Evolutionary conservation across 2,113 vertebrate genomes (phyloP).

Genomic region (Platysternon megacephalum): DNA sequence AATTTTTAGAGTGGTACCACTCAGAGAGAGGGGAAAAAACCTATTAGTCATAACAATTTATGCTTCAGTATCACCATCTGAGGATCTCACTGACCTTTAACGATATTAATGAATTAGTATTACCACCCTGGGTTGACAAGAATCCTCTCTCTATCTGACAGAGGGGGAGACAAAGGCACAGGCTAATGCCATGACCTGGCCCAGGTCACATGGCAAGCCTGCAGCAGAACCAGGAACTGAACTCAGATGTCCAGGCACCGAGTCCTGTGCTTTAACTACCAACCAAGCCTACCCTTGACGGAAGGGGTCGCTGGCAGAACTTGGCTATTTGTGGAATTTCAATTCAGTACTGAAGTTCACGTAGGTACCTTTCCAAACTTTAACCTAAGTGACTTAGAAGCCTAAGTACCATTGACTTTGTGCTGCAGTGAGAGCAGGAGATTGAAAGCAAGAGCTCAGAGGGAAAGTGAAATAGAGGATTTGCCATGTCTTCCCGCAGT

Average conservation of each 20-base stretch:
- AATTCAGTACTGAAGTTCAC: neutral
- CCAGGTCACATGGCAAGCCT: neutral
- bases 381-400: neutral
- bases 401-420: neutral
- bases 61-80: neutral
- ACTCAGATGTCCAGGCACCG: neutral
- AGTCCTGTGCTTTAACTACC: neutral
- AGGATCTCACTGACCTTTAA: neutral
- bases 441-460: neutral
- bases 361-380: neutral
- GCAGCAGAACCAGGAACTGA: neutral
- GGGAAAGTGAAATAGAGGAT: neutral
- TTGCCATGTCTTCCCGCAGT: neutral
- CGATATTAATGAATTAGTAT: neutral
- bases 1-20: neutral
- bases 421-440: neutral
- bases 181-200: neutral
- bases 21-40: neutral
- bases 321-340: neutral
- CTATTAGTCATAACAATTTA: neutral
- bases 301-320: neutral
- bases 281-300: neutral
- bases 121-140: neutral
- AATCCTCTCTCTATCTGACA: neutral
- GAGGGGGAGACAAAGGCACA: neutral